Conservation (phyloP, 2,888 invertebrate genomes). For the Cheilosia scutellata region DNA sequence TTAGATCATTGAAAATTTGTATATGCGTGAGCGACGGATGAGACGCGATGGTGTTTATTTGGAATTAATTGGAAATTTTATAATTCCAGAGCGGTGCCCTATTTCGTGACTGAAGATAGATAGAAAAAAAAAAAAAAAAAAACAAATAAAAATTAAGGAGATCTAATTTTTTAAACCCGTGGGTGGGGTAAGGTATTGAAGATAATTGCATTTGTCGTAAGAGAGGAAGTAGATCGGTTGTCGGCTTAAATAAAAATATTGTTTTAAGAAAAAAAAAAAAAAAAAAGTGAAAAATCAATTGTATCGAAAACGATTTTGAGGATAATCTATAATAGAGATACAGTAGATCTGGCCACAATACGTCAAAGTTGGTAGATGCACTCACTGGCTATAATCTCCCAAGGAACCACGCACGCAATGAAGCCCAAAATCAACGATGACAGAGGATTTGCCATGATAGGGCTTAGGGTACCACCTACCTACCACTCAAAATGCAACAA, state of each 20-base stretch:
- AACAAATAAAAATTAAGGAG: background rate
- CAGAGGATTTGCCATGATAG: too few species aligned
- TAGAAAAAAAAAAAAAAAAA: background rate
- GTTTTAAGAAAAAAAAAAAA: constrained; percentile 20
- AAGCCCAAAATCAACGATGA: too few species aligned
- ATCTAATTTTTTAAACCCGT: constrained; percentile 1
- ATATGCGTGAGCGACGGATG: constrained; percentile 13
- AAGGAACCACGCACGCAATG: too few species aligned
- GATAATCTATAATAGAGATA: too few species aligned
- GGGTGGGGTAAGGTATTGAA: constrained; percentile 3
- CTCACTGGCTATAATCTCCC: too few species aligned
- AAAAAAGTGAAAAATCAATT: too few species aligned
- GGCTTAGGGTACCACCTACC: too few species aligned
- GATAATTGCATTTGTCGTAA: constrained; percentile 39
- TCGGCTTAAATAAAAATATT: constrained; percentile 40
- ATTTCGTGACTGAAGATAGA: constrained; percentile 24
- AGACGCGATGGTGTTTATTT: constrained; percentile 24
- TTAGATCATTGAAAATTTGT: constrained; percentile 53
- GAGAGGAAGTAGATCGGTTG: constrained; percentile 34
- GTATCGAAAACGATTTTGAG: too few species aligned
- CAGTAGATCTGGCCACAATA: too few species aligned
- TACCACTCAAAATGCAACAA: too few species aligned
- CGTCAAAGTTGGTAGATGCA: too few species aligned
- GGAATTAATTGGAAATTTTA: constrained; percentile 62
- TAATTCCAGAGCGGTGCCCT: constrained; percentile 43